Base-by-base conservation (phyloP, 2,797 vertebrate genomes). In the Fratercula arctica region DNA sequence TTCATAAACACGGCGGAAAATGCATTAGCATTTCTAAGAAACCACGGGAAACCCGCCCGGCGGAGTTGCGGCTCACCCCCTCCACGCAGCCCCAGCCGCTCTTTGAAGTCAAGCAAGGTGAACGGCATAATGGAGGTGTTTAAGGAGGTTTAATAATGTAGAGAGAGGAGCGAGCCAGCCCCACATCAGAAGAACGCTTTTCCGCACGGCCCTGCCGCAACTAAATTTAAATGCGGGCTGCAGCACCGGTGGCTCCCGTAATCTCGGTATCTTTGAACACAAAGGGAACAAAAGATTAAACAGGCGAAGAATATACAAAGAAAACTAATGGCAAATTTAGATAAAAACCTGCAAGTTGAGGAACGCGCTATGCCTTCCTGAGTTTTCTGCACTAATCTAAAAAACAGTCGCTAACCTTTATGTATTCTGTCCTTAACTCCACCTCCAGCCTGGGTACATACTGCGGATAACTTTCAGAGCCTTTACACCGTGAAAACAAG, bases 51-150 rank as follows among this genome's bases (percentile, higher is more conserved):
- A 93, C 37, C 21, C 3, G 18, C 46, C 87, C 2, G 1, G 79
- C 28, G 54, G 45, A 87, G 37, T 10, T 77, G 72, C 0, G 4
- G 51, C 56, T 96, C 77, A 51, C 54, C 60, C 37, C 43, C 61
- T 89, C 59, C 78, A 59, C 1, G 10, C n/a, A 74, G 63, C 20
- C 13, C 1, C 10, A 8, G 23, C 63, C 18, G 20, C 53, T 89
- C 87, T 97, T 92, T 95, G 78, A 96, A 97, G 90, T 45, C 67
- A 85, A 93, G 63, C 35, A 96, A 97, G 93, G 90, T 77, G 90
- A 96, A 95, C 9, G 25, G n/a, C n/a, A 72, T 54, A 96, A 92
- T 26, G 64, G 69, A 93, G 33, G 8, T 75, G 61, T 91, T 97
- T 95, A 96, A 97, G 86, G 60, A 90, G 51, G 51, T 72, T 95